Conservation (phyloP, 2,888 invertebrate genomes). For the Tipula lateralis region DNA sequence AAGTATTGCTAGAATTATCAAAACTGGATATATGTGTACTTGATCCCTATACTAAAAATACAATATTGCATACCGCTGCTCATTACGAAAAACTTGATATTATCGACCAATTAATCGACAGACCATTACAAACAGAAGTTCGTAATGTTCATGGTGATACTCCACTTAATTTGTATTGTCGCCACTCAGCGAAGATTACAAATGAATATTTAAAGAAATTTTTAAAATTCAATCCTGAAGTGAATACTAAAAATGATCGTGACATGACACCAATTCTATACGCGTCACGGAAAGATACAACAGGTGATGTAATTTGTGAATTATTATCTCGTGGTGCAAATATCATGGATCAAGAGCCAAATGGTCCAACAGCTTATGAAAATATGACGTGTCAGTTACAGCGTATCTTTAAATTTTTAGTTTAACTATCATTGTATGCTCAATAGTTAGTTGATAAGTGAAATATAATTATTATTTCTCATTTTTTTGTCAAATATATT, state of each 20-base stretch:
- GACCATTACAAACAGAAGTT: not conserved
- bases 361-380: not conserved
- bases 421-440: not conserved
- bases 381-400: not conserved
- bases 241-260: not conserved
- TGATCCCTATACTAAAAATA: not conserved
- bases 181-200: not conserved
- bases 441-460: no score
- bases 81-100: not conserved
- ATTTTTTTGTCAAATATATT: no score
- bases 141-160: not conserved
- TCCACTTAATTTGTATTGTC: not conserved
- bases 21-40: not conserved
- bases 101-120: not conserved
- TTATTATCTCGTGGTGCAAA: not conserved
- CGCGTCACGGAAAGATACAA: not conserved
- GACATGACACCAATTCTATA: not conserved
- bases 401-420: not conserved
- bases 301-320: not conserved
- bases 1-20: not conserved
- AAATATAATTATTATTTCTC: no score
- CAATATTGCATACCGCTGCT: not conserved
- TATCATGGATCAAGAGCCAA: not conserved
- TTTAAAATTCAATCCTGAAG: not conserved
- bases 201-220: not conserved